Evolutionary conservation across 2,797 vertebrate genomes (phyloP).

Genomic region (Thalassophryne amazonica): DNA sequence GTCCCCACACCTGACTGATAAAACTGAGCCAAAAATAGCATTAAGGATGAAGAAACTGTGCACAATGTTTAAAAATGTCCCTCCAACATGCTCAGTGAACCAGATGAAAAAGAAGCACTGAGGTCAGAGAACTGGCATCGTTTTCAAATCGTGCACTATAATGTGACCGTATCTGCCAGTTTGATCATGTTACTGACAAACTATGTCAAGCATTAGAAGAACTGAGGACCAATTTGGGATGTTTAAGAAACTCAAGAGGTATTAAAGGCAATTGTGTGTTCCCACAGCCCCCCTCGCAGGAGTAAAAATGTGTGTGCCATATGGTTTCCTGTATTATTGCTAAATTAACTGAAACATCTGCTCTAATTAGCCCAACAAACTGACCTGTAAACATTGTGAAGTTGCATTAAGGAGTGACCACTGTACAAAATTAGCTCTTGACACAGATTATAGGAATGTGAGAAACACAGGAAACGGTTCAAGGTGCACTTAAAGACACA

Average conservation of each 20-base stretch:
- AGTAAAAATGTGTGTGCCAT: background rate
- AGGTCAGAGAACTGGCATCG: slow-evolving; percentile 14
- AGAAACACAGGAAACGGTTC: slow-evolving; percentile 1
- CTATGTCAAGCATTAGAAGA: slow-evolving; percentile 19
- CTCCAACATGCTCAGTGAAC: slow-evolving; percentile 13
- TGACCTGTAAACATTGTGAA: background rate
- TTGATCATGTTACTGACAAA: slow-evolving; percentile 24
- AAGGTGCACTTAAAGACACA: slow-evolving; percentile 2
- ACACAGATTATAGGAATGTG: slow-evolving; percentile 5
- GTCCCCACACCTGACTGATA: too few species aligned
- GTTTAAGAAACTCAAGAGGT: slow-evolving; percentile 15
- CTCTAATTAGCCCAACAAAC: background rate
- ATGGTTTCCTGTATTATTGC: background rate
- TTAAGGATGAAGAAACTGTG: background rate
- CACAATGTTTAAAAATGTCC: too few species aligned
- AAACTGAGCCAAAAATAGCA: background rate
- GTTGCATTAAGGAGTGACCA: slow-evolving; percentile 6
- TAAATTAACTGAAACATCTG: background rate
- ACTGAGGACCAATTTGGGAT: slow-evolving; percentile 8
- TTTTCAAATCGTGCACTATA: slow-evolving; percentile 15
- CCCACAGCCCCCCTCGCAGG: too few species aligned
- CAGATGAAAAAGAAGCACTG: slow-evolving; percentile 7
- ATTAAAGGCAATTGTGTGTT: slow-evolving; percentile 38
- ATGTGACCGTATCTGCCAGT: slow-evolving; percentile 3
- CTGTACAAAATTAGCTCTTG: background rate